Evolutionary conservation across 2,888 invertebrate species (phyloP), one percentile per base, ranked within the genome.

Genomic region (Corythucha ciliata): DNA sequence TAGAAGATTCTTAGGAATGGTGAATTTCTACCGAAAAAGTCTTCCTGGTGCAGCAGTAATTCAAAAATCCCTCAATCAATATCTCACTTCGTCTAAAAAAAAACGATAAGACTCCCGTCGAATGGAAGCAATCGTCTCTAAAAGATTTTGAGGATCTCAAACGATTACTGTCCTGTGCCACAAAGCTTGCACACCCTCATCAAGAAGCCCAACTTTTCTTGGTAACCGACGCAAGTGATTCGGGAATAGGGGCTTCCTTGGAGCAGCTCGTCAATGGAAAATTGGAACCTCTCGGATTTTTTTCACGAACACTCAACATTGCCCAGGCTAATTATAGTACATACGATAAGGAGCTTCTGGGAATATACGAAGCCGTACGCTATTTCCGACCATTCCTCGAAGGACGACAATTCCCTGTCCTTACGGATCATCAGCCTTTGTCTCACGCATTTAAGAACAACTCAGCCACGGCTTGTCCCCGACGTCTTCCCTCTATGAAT

Each of bases 1-100:
- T 1, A 51, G 63, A 4, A 52, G 59, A 6, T 66, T 65, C 54
- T 36, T 67, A 1, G 66, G 65, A 1, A 64, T 66, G 61, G n/a
- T 66, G 0, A 67, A 66, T 53, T 67, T 65, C 58, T 67, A 66
- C n/a, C n/a, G n/a, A n/a, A n/a, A n/a, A n/a, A n/a, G n/a, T n/a
- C n/a, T n/a, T n/a, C n/a, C n/a, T n/a, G n/a, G n/a, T n/a, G n/a
- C n/a, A n/a, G n/a, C n/a, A n/a, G n/a, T n/a, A n/a, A n/a, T n/a
- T n/a, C n/a, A n/a, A n/a, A n/a, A n/a, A n/a, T n/a, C n/a, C n/a
- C n/a, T n/a, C n/a, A n/a, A n/a, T n/a, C n/a, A n/a, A n/a, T n/a
- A n/a, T 27, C 16, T 26, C 16, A 12, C 16, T 12, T 2, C 18
- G 21, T 26, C 8, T 8, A 8, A 21, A 24, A 14, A 25, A 34